phyloP scores from a whole-genome alignment of 2,888 invertebrate genomes.

The Lacanobia wlatinum region DNA sequence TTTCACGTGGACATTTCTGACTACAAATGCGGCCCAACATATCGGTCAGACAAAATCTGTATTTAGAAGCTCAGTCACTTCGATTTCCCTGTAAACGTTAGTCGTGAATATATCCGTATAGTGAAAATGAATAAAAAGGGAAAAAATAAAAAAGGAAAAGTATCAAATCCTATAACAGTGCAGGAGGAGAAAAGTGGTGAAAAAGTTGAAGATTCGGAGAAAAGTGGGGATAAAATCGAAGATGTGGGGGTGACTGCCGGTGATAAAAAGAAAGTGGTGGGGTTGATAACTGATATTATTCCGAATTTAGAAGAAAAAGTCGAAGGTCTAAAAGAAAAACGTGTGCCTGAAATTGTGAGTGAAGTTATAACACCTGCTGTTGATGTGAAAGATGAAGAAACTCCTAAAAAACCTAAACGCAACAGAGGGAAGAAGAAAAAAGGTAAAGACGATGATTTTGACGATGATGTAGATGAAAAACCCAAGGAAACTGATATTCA shows the following conservation, averaged over 20 bases:
- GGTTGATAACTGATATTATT: slow-evolving; percentile 62
- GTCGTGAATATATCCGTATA: slow-evolving; percentile 57
- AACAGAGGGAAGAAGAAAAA: slow-evolving; percentile 87
- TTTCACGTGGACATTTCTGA: slow-evolving; percentile 79
- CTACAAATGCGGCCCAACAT: slow-evolving; percentile 82
- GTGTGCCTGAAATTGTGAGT: slow-evolving; percentile 66
- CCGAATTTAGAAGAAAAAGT: slow-evolving; percentile 55
- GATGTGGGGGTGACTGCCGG: slow-evolving; percentile 21
- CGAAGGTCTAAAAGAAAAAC: slow-evolving; percentile 61
- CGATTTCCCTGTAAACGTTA: slow-evolving; percentile 63
- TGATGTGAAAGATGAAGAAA: slow-evolving; percentile 68
- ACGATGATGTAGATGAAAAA: slow-evolving; percentile 61
- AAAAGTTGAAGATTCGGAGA: slow-evolving; percentile 34
- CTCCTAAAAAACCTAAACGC: slow-evolving; percentile 87
- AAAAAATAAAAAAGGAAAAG: slow-evolving; percentile 82
- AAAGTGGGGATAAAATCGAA: slow-evolving; percentile 44
- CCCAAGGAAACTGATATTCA: slow-evolving; percentile 25
- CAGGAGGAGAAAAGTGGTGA: slow-evolving; percentile 55
- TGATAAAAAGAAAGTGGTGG: slow-evolving; percentile 40
- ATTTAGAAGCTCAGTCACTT: slow-evolving; percentile 82
- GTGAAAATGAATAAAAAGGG: slow-evolving; percentile 84
- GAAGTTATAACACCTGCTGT: slow-evolving; percentile 61
- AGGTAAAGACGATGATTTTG: slow-evolving; percentile 64
- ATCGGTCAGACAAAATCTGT: slow-evolving; percentile 84
- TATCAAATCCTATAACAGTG: slow-evolving; percentile 72